Base-by-base conservation (phyloP, 2,888 invertebrate species). In the Philereme transversata region DNA sequence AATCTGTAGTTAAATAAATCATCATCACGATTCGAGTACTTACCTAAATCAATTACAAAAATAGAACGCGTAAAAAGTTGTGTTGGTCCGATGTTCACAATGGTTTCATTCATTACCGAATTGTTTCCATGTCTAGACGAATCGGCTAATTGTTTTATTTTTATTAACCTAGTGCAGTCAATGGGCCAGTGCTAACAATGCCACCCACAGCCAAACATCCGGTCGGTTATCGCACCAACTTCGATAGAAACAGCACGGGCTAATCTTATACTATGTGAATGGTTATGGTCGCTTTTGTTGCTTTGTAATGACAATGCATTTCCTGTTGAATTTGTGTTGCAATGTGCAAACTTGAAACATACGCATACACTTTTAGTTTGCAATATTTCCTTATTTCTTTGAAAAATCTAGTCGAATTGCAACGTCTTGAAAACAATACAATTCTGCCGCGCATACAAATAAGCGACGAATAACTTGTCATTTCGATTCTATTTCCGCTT, bases 131-230 rank as follows among this genome's bases (percentile, higher is more conserved):
- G 64, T 66, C 59, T 63, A 62, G 65, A 67, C 65, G 64, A 65
- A 64, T 65, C 60, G 35, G 55, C 55, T 60, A 64, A 65, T 64
- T 65, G 58, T 60, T 62, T 70, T 67, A 58, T 67, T 62, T 67
- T 65, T 68, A 60, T 62, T 67, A 61, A 55, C 51, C 58, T 53
- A 62, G 51, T 48, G 56, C 57, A 65, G 72, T 78, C 73, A 77
- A 77, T 78, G 74, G 72, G 73, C 68, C 65, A 71, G 65, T 77
- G 71, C 67, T 80, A 85, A 88, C 88, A 89, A 89, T 88, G 78
- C 83, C 79, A 83, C 84, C 83, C 82, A 81, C 81, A 79, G 78
- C 76, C 82, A 88, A 88, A 89, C 88, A 89, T 90, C 89, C 90
- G 90, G 86, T 72, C 68, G 68, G 82, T 84, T 88, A 88, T 90